Evolutionary conservation across 37 sponge, comb jelly and placozoan genomes (phyloP).

Genomic region (Tethya wilhelma): DNA sequence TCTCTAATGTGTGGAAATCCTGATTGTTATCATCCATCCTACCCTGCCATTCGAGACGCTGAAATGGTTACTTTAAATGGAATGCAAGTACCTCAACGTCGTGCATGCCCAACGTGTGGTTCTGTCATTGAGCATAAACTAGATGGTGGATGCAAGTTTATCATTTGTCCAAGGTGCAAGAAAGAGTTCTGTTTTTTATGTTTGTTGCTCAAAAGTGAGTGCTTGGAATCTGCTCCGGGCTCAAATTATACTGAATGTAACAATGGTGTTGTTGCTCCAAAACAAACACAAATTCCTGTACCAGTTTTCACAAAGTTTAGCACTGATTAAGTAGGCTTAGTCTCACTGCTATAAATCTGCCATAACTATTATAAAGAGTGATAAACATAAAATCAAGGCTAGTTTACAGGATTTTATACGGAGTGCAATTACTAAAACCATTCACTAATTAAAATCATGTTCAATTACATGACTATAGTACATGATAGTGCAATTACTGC

Average conservation of each 20-base stretch:
- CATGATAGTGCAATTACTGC: no score
- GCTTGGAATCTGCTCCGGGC: background rate
- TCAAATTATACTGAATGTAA: constrained; percentile 26
- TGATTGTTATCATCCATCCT: constrained; percentile 29
- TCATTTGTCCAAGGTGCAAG: constrained; percentile 33
- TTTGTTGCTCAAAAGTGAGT: constrained; percentile 15
- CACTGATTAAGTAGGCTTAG: no score
- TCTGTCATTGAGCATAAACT: constrained; percentile 55
- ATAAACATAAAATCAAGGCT: no score
- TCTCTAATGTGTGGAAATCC: constrained; percentile 45
- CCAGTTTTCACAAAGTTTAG: no score
- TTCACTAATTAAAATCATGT: no score
- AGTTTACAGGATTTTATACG: no score
- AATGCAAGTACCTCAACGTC: constrained; percentile 36
- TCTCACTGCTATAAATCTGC: no score
- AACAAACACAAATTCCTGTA: constrained; percentile 38
- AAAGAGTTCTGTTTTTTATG: constrained; percentile 61
- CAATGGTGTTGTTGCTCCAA: constrained; percentile 20
- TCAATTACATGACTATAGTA: no score
- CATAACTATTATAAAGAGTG: no score
- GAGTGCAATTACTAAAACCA: no score
- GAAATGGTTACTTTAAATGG: constrained; percentile 18
- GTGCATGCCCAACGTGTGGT: constrained; percentile 75
- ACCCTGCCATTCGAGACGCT: constrained; percentile 26
- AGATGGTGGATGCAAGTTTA: constrained; percentile 43